Evolutionary conservation across 2,888 invertebrate genomes (phyloP), one percentile per base, ranked within the genome.

Genomic region (Lithosia quadra): DNA sequence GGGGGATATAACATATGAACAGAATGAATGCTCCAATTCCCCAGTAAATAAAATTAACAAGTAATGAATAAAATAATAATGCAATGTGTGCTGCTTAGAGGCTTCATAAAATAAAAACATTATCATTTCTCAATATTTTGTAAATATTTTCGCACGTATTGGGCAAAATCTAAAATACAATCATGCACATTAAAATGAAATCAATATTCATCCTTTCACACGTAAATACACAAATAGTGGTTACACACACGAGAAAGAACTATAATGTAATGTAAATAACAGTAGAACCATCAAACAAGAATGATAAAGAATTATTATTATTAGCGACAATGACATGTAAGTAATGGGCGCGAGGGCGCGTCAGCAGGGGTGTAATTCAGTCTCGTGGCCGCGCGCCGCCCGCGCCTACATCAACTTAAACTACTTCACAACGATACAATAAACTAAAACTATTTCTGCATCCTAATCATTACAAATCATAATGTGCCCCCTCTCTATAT

Each of bases 401-500:
- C 88, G 87, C 90, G 87, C 86, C 89, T 77, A 78, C 86, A 89
- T 86, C 88, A 90, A 91, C 92, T 92, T 92, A 92, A 92, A 90
- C 91, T 94, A 93, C 90, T 92, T 92, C 92, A 93, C 92, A 93
- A 93, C 92, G 91, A 93, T 92, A 94, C 91, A 91, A 92, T 88
- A 90, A 91, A 94, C 93, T 94, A 92, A 94, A 94, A 92, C 92
- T 92, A 92, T 92, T 91, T 92, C 92, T 91, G 92, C 90, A 91
- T 91, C 87, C 88, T 90, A 91, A 90, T 64, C 88, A 87, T 88
- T 88, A 89, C 86, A 91, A 89, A 91, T 89, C 86, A 90, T 87
- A 91, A 91, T 90, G 89, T 87, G 90, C 86, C 89, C 88, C 89
- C 87, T 89, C 90, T 87, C 88, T 86, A 87, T 88, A n/a, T n/a